Evolutionary conservation across 2,113 vertebrate genomes (phyloP).

Genomic region (Arenaria interpres): DNA sequence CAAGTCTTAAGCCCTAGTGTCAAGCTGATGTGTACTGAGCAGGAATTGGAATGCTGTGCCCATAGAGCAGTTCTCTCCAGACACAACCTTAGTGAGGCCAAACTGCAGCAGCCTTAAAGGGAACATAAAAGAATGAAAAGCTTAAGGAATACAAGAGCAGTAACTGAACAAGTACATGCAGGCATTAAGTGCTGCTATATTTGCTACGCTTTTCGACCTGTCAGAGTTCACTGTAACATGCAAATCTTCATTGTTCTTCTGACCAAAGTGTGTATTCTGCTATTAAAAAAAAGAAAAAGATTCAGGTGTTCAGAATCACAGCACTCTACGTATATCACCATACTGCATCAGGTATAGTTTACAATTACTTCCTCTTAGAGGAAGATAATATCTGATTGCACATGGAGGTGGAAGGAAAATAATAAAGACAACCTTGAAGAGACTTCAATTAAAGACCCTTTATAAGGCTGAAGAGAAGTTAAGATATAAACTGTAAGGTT

Average conservation of each 20-base stretch:
- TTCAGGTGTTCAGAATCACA: background rate
- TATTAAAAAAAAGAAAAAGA: background rate
- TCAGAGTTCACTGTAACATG: background rate
- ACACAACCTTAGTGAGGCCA: background rate
- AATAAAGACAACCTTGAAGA: background rate
- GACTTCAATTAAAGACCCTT: background rate
- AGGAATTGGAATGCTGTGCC: background rate
- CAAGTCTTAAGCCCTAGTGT: background rate
- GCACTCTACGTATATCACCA: background rate
- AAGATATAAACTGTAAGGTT: background rate
- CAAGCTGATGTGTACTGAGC: background rate
- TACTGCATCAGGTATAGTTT: background rate
- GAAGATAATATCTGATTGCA: background rate
- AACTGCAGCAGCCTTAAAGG: background rate
- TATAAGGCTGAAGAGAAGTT: background rate
- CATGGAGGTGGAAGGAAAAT: background rate
- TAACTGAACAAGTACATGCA: background rate
- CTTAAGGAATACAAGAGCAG: background rate
- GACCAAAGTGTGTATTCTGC: background rate
- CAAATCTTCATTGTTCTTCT: background rate
- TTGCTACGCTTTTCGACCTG: background rate
- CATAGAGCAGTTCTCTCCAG: background rate
- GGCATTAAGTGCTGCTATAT: background rate
- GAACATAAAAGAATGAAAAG: background rate
- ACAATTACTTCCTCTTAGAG: background rate